Evolutionary conservation across 2,113 vertebrate species (phyloP), one percentile per base, ranked within the genome.

Genomic region (Coryphaenoides rupestris): DNA sequence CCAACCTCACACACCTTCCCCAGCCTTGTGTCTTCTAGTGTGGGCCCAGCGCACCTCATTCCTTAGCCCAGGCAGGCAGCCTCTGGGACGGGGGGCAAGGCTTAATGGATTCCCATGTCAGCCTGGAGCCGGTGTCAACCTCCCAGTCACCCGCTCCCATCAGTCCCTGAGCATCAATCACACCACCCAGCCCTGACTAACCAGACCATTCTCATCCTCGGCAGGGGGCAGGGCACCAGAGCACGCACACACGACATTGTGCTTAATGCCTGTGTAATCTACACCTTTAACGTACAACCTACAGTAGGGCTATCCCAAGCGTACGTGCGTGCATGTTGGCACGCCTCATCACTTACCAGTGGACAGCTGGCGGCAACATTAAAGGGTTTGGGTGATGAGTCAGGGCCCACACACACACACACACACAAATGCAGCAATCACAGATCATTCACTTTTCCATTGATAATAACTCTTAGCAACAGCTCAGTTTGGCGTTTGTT

Each of bases 311-410:
- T 6, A 26, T 26, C 24, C 24, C 5, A 6, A 50, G 5, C 15
- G 17, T 2, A 17, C 55, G 26, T 58, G 56, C 50, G 33, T 62
- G 52, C n/a, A 22, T 57, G 63, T 22, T 19, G 17, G 56, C 64
- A 69, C 53, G 66, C 75, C 70, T 67, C 58, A 75, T 75, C 66
- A 68, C 68, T 73, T 72, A 73, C 68, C 61, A 57, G 63, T 56
- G 55, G 76, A 80, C 78, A 84, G 80, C 70, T 79, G 84, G 70
- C 67, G 62, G 60, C 52, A 64, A 58, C 50, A 68, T 69, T 70
- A 60, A 60, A 63, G 52, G 53, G 24, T 47, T 5, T 6, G 14
- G 24, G 60, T 26, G 40, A 46, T 47, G 12, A 52, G 46, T 58
- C 45, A 21, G 40, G 59, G 40, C 53, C 49, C 69, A 45, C 26